Conservation (phyloP, 2,797 vertebrate genomes). For the Gouania willdenowi region DNA sequence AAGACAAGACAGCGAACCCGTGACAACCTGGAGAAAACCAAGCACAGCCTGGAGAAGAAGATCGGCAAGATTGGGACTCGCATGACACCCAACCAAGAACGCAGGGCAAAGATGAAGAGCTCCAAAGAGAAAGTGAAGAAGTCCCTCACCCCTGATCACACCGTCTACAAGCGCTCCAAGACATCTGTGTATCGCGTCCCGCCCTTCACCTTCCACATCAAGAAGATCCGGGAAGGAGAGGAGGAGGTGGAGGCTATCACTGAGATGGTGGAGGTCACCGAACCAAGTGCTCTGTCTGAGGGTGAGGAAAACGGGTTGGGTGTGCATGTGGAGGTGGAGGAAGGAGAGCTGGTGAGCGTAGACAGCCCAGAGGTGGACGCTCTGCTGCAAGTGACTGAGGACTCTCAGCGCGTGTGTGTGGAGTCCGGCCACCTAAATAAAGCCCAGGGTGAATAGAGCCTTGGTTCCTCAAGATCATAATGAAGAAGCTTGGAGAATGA, state of each 20-base stretch:
- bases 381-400: constrained; percentile 86
- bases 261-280: constrained; percentile 78
- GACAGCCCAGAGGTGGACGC: constrained; percentile 75
- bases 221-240: constrained; percentile 91
- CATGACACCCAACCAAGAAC: constrained; percentile 84
- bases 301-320: constrained; percentile 55
- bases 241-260: constrained; percentile 78
- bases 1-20: constrained; percentile 87
- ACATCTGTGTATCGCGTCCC: constrained; percentile 93
- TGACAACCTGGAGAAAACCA: constrained; percentile 91
- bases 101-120: constrained; percentile 86
- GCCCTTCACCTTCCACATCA: constrained; percentile 96
- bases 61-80: constrained; percentile 91
- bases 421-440: constrained; percentile 77
- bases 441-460: constrained; percentile 74
- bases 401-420: constrained; percentile 82
- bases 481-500: neutral
- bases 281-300: constrained; percentile 47
- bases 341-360: constrained; percentile 70
- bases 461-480: constrained; percentile 2
- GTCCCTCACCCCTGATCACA: constrained; percentile 89
- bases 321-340: constrained; percentile 55
- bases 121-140: constrained; percentile 92
- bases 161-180: constrained; percentile 86
- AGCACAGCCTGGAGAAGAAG: constrained; percentile 88